Conservation (phyloP, 2,113 vertebrate genomes). For the Athene noctua region DNA sequence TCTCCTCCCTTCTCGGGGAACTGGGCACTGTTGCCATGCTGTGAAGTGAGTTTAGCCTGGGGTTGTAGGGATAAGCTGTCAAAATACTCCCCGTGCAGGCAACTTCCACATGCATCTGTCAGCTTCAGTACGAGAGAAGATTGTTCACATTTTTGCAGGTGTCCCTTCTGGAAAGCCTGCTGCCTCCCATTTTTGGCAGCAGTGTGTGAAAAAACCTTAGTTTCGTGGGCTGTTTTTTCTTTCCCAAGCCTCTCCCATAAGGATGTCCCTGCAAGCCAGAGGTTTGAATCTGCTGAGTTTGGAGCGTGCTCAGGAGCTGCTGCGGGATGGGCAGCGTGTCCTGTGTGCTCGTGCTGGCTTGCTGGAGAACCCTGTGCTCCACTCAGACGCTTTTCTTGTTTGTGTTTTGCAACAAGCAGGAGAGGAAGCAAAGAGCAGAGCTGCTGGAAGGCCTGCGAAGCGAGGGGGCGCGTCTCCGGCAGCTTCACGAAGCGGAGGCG, state of each 20-base stretch:
- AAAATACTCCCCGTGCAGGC: background rate
- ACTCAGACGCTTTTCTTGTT: background rate
- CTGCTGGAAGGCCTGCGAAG: conserved; percentile 71
- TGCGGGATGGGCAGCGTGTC: background rate
- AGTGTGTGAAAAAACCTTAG: background rate
- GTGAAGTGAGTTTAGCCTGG: background rate
- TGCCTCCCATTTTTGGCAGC: background rate
- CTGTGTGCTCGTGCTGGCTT: fast-evolving
- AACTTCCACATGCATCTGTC: fast-evolving
- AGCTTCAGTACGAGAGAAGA: background rate
- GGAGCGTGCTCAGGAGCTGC: background rate
- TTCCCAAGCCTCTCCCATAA: background rate
- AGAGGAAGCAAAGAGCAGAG: conserved; percentile 74
- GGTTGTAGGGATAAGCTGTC: background rate
- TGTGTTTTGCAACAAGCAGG: conserved; percentile 57
- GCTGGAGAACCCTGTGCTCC: background rate
- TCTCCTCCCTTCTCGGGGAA: no score
- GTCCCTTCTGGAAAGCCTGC: background rate
- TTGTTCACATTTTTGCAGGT: no score
- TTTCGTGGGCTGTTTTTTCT: background rate
- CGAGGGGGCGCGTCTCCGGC: conserved; percentile 75
- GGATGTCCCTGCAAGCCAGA: background rate
- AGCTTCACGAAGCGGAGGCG: conserved; percentile 74
- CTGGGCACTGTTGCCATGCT: background rate
- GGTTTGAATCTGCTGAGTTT: background rate